Evolutionary conservation across 2,797 vertebrate species (phyloP), one percentile per base, ranked within the genome.

Genomic region (Lacerta agilis): DNA sequence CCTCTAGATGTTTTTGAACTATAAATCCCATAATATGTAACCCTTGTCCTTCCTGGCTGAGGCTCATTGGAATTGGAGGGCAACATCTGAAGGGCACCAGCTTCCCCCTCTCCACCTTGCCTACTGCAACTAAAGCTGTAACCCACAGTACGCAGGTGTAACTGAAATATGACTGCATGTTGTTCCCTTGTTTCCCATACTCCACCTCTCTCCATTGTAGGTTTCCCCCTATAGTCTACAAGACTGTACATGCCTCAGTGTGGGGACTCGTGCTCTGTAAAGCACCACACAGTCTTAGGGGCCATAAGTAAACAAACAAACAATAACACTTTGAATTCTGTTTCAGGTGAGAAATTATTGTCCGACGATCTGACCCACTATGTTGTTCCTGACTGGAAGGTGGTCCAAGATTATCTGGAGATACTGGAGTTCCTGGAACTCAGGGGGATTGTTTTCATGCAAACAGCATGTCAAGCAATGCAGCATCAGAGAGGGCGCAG

Each of bases 401-500:
- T 99, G 75, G 97, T 98, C 86, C 97, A 98, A 8, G 98, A 99
- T 96, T 99, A 97, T 93, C 97, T 98, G 76, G 99, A 99, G 96
- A 96, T 99, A 77, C 94, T 99, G 38, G 99, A 99, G 95, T 97
- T 99, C 87, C 97, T 97, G 0, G 98, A 99, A 93, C 94, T 99
- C 90, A 98, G 97, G 87, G 99, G 99, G 11, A 90, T 99, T 73
- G 94, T 99, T 79, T 98, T 99, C 95, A 99, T 98, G 77, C 99
- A 99, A 92, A 99, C 99, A 0, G 98, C 98, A 10, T 98, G 98
- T 90, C 98, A 98, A 92, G 97, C 97, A 5, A 95, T 99, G 85
- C 98, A 99, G 17, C 98, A 98, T 93, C 97, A 97, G 88, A 98
- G 98, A 90, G 98, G 98, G 85, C 98, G 98, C 93, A 98, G 98